Percentiles rank a stretch among this genome's conserved stretches.
Evolutionary conservation across 2,113 vertebrate genomes (phyloP).

Genomic region (Nymphicus hollandicus): DNA sequence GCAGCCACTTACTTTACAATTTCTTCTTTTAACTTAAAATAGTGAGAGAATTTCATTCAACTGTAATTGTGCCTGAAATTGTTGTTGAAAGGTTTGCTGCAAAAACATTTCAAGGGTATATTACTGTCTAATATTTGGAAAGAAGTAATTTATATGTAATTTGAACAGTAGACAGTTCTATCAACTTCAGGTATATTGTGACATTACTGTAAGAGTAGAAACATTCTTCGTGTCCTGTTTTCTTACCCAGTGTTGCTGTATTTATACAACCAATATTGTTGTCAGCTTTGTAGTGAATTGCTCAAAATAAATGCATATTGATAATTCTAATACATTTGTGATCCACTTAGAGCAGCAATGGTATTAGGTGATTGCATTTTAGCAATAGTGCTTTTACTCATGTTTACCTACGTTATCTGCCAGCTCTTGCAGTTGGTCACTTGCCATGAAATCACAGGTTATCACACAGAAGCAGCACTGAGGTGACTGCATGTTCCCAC

Average conservation of each 20-base stretch:
- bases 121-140: neutral
- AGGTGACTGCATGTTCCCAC: neutral
- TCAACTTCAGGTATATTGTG: neutral
- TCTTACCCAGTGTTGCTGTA: neutral
- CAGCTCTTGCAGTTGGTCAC: neutral
- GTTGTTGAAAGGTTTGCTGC: neutral
- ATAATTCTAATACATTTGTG: neutral
- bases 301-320: neutral
- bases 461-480: neutral
- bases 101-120: neutral
- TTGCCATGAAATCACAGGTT: neutral
- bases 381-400: neutral
- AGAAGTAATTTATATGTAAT: constrained; percentile 13
- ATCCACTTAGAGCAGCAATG: neutral
- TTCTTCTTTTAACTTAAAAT: constrained; percentile 18
- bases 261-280: neutral
- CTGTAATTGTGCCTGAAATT: neutral
- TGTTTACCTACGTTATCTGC: neutral
- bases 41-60: neutral
- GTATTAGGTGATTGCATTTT: neutral
- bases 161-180: neutral
- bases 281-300: neutral
- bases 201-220: neutral
- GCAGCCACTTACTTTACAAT: neutral
- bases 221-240: neutral